A percentile compares a stretch with the other conserved stretches of the same genome.
phyloP scores from a whole-genome alignment of 2,888 invertebrate genomes.

The Sarcophaga caerulescens region DNA sequence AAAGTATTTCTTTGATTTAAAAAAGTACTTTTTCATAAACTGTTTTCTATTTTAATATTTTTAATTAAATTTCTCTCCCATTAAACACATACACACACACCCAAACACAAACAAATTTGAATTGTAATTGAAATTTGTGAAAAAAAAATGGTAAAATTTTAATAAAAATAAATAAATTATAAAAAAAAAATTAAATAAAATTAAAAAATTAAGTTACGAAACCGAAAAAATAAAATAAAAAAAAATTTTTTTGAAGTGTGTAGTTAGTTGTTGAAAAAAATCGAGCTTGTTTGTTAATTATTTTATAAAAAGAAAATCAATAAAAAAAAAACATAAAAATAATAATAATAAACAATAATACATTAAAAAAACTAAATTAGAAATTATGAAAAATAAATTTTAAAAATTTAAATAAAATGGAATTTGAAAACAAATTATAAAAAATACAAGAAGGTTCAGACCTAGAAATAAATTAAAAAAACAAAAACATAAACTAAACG shows the following conservation, averaged over 20 bases:
- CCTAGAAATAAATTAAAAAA: constrained; percentile 3
- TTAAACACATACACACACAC: background rate
- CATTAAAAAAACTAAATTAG: constrained; percentile 20
- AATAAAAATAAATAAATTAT: background rate
- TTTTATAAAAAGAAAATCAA: constrained; percentile 60
- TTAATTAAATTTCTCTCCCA: too few species aligned
- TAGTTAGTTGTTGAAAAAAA: constrained; percentile 67
- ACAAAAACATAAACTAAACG: constrained; percentile 54
- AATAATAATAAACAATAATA: constrained; percentile 20
- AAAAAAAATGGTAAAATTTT: background rate
- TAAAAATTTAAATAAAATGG: background rate
- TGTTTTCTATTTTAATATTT: too few species aligned
- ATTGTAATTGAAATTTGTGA: too few species aligned
- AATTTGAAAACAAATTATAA: background rate
- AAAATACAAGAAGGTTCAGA: background rate
- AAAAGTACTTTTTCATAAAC: too few species aligned
- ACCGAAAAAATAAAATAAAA: too few species aligned
- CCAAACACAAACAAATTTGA: background rate
- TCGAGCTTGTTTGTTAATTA: constrained; percentile 69
- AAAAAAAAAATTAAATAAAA: constrained; percentile 30
- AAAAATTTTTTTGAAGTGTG: constrained; percentile 42
- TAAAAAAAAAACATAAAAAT: constrained; percentile 37
- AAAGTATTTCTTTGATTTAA: too few species aligned
- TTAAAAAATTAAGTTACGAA: constrained; percentile 45
- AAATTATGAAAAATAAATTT: constrained; percentile 14